Base-by-base conservation (phyloP, 2,797 vertebrate genomes). In the Otolemur crassicaudatus region DNA sequence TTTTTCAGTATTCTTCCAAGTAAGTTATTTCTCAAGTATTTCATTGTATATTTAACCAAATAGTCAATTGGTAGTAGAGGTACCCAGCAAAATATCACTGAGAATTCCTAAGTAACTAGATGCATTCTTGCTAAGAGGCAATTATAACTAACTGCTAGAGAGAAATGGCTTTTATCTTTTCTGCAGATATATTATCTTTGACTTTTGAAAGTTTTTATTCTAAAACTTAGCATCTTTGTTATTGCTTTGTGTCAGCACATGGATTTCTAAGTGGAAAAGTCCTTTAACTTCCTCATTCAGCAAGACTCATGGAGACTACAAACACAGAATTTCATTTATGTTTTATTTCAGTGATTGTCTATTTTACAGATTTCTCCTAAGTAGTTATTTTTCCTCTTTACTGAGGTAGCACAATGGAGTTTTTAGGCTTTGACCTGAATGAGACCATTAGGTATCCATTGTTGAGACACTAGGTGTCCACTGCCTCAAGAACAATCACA, bases 181-280 rank as follows among this genome's bases (percentile, higher is more conserved):
- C 84, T 83, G 85, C 65, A 81, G 75, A 95, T 40, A 23, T 0
- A 77, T 34, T 70, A 6, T 65, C 69, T 90, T 92, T 77, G 80
- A 94, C 79, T 93, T 29, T 56, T 6, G 90, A 96, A 95, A 90
- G 49, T 56, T 43, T 88, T 85, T 86, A 88, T 88, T 97, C 82
- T 86, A 75, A 95, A 90, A 94, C 40, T 88, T 53, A 25, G 63
- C 53, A 88, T 96, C 82, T 94, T 94, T 95, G 53, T 83, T 31
- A 69, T 43, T 76, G 27, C 83, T 91, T 70, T 97, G 37, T 91
- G 43, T 72, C 43, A 22, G 34, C 69, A 31, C 60, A 23, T 37
- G 46, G 29, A 70, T 79, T 61, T 73, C 82, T 73, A 79, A 46
- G 93, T 46, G 34, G 94, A 87, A 93, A 87, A 87, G 58, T 6